These are phyloP conservation scores for Dreissena polymorpha DNA, from an alignment of 1,140 invertebrate species.

Conservation along the genomic window DNA sequence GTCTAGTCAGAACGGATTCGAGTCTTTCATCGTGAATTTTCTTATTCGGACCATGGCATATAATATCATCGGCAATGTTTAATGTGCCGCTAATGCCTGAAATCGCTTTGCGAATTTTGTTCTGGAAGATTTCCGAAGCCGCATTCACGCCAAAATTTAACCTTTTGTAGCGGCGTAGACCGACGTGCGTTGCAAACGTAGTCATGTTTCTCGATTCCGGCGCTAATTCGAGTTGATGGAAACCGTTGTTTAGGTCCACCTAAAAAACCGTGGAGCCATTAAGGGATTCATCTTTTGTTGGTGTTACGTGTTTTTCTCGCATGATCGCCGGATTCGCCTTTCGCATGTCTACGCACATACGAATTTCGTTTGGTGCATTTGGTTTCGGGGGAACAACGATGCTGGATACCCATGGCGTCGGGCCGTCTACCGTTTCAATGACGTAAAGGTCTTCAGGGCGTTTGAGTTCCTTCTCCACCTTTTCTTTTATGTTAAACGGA, in stretches of 20 bases:
- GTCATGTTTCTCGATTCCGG: constrained; percentile 34
- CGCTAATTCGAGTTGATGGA: constrained; percentile 63
- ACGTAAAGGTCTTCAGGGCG: constrained; percentile 40
- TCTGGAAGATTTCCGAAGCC: constrained; percentile 45
- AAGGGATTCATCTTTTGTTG: constrained; percentile 63
- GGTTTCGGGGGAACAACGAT: constrained; percentile 64
- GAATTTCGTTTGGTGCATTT: constrained; percentile 42
- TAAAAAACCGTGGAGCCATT: constrained; percentile 56
- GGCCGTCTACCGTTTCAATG: constrained; percentile 64
- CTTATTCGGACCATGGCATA: neutral
- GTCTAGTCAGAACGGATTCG: neutral
- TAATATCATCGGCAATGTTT: neutral
- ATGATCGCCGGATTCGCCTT: constrained; percentile 52
- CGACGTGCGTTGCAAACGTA: constrained; percentile 12
- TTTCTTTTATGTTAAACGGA: constrained; percentile 28
- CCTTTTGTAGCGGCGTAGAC: constrained; percentile 25
- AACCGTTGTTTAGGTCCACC: constrained; percentile 57
- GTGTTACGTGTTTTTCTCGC: constrained; percentile 49
- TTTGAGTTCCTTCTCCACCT: constrained; percentile 44
- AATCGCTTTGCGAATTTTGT: neutral
- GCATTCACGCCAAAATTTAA: constrained; percentile 27
- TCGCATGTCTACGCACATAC: constrained; percentile 65
- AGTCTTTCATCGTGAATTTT: constrained; percentile 21
- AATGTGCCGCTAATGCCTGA: neutral
- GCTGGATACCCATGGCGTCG: constrained; percentile 68